These are phyloP conservation scores for Fissipunctia ypsillon DNA, from an alignment of 2,888 invertebrate genomes.

Conservation along the genomic window DNA sequence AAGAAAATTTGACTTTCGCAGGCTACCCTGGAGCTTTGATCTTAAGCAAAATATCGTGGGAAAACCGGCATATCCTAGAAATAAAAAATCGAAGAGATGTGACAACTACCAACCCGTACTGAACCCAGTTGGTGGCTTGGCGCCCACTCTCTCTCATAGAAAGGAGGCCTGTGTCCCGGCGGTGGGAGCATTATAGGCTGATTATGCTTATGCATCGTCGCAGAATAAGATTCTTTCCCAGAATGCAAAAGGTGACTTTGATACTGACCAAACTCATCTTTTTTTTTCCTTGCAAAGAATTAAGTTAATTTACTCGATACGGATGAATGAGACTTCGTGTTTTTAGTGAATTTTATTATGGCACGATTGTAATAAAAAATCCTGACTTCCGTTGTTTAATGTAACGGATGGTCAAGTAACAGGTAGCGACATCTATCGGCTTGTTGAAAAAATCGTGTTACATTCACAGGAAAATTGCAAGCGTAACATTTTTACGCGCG, in stretches of 20 bases:
- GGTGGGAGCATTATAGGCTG: too few species aligned
- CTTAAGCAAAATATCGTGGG: neutral
- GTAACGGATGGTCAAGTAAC: neutral
- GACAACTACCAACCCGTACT: neutral
- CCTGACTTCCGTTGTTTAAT: neutral
- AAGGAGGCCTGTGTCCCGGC: too few species aligned
- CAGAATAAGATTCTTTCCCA: too few species aligned
- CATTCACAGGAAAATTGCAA: slow-evolving; percentile 32
- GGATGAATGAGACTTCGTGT: too few species aligned
- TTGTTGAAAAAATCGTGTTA: slow-evolving; percentile 28
- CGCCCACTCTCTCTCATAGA: neutral
- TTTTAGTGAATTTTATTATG: too few species aligned
- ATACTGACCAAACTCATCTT: neutral
- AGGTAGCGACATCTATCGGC: slow-evolving; percentile 35
- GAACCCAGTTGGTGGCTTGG: neutral
- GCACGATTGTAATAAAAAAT: too few species aligned
- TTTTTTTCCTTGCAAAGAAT: neutral
- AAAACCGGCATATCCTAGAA: neutral
- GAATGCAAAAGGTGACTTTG: too few species aligned
- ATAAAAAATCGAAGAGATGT: neutral
- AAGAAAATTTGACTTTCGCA: too few species aligned
- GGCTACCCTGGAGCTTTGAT: too few species aligned
- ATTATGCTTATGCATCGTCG: too few species aligned
- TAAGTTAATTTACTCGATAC: neutral
- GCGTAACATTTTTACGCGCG: slow-evolving; percentile 22